Percentiles rank a stretch among this genome's conserved stretches.
Conservation (phyloP, 1,140 invertebrate species). For the Drosophila pandora region DNA sequence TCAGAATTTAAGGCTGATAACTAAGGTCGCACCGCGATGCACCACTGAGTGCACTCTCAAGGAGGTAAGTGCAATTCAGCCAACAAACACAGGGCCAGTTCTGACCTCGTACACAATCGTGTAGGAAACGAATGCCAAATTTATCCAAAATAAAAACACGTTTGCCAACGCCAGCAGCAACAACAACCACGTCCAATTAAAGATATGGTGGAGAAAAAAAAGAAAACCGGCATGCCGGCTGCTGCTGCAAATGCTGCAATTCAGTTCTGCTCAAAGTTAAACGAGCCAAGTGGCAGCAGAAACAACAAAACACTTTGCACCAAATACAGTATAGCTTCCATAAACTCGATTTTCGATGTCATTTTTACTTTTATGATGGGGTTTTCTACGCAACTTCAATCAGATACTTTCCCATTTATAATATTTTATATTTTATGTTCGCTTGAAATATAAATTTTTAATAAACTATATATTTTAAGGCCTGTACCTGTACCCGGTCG, state of each 20-base stretch:
- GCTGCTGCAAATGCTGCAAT: constrained; percentile 46
- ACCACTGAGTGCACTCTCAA: constrained; percentile 29
- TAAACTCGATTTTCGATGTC: background rate
- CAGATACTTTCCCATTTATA: background rate
- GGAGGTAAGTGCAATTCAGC: constrained; percentile 53
- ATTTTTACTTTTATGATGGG: background rate
- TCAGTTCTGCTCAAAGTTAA: constrained; percentile 57
- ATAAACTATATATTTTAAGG: background rate
- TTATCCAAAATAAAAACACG: constrained; percentile 65
- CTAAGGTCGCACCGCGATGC: constrained; percentile 46
- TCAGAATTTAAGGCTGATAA: constrained; percentile 46
- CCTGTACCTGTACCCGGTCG: background rate
- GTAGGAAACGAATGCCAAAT: constrained; percentile 62
- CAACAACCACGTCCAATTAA: constrained; percentile 56
- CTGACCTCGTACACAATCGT: constrained; percentile 57
- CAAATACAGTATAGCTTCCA: constrained; percentile 11
- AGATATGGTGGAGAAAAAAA: constrained; percentile 22
- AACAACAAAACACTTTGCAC: constrained; percentile 25
- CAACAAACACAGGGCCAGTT: constrained; percentile 15
- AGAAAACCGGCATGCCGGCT: constrained; percentile 60
- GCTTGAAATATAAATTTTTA: background rate
- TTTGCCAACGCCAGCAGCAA: constrained; percentile 69
- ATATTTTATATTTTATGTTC: background rate
- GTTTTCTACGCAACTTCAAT: background rate
- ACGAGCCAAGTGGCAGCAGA: constrained; percentile 44